A percentile compares a stretch with the other conserved stretches of the same genome.
Evolutionary conservation across 2,797 vertebrate species (phyloP).

Genomic region (Squalus acanthias): DNA sequence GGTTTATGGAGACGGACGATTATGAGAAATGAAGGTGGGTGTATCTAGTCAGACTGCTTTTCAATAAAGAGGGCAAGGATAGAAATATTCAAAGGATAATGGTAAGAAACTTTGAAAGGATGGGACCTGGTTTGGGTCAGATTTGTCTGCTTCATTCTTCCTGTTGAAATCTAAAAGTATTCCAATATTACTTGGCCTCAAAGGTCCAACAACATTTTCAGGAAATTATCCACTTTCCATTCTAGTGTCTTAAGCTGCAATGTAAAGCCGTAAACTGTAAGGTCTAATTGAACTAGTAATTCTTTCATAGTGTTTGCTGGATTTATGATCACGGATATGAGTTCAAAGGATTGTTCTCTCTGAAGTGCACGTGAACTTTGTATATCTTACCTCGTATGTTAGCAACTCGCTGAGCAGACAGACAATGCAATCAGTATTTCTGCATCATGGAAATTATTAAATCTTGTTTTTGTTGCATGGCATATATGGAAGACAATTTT

Average conservation of each 20-base stretch:
- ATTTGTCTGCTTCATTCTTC: not conserved
- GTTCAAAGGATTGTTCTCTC: not conserved
- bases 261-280: not conserved
- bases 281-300: not conserved
- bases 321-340: not conserved
- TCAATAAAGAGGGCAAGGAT: not conserved
- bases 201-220: not conserved
- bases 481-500: not conserved
- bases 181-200: not conserved
- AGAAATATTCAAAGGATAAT: not conserved
- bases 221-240: constrained; percentile 28
- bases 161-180: constrained; percentile 17
- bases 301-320: not conserved
- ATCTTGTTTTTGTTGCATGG: not conserved
- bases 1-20: not conserved
- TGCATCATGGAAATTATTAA: not conserved
- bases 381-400: not conserved
- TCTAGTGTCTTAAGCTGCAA: not conserved
- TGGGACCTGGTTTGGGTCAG: not conserved
- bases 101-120: not conserved
- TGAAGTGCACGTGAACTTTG: not conserved
- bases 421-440: not conserved
- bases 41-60: not conserved
- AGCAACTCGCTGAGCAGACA: not conserved
- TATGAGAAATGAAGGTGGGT: not conserved